Evolutionary conservation across 2,888 invertebrate genomes (phyloP).

Genomic region (Syrphus vitripennis): DNA sequence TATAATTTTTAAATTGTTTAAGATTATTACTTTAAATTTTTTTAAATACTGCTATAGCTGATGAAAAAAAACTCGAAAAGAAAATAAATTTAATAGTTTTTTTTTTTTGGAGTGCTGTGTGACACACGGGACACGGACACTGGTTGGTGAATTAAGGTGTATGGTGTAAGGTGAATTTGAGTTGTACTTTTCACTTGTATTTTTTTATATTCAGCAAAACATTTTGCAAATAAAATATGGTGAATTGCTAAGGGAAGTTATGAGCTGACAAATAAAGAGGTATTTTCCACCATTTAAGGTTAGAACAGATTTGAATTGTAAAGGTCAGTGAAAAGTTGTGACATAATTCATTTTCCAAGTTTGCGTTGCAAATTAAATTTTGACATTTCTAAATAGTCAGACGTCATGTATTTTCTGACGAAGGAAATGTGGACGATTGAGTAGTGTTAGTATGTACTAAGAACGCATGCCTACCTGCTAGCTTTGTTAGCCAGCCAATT

Average conservation of each 20-base stretch:
- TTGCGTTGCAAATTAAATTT: too few species aligned
- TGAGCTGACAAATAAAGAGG: constrained; percentile 20
- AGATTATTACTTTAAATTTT: constrained; percentile 42
- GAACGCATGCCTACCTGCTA: too few species aligned
- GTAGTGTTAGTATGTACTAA: too few species aligned
- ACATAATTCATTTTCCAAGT: too few species aligned
- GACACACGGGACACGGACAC: constrained; percentile 70
- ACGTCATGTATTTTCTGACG: too few species aligned
- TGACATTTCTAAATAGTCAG: too few species aligned
- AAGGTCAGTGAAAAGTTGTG: background rate
- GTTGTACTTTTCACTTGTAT: constrained; percentile 1
- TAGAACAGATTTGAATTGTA: background rate
- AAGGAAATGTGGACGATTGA: too few species aligned
- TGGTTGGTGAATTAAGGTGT: constrained; percentile 63
- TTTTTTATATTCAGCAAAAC: constrained; percentile 45
- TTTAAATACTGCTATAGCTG: constrained; percentile 17
- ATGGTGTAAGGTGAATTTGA: constrained; percentile 8
- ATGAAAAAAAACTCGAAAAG: constrained; percentile 48
- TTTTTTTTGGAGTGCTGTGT: constrained; percentile 43
- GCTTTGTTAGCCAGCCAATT: too few species aligned
- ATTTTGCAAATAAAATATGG: background rate
- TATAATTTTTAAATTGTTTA: background rate
- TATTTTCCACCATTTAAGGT: background rate
- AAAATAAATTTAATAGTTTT: constrained; percentile 40
- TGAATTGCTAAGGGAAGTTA: background rate